Evolutionary conservation across 2,888 invertebrate species (phyloP), one percentile per base, ranked within the genome.

Genomic region (Spodoptera littoralis): DNA sequence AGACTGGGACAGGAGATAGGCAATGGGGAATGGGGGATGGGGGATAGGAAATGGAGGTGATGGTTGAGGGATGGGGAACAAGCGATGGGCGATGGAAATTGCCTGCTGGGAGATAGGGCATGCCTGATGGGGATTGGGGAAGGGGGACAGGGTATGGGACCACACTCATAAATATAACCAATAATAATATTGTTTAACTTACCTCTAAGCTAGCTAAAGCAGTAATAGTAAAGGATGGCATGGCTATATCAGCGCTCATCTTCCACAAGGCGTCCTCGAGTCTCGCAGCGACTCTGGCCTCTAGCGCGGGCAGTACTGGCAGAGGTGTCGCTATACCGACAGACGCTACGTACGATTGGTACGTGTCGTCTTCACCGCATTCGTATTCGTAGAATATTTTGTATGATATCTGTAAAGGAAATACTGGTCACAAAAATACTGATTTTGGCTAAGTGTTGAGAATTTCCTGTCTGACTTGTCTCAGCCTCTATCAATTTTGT

Each of bases 201-300:
- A 47, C 63, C 63, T 70, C 71, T 22, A 95, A 85, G 13, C 89
- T 88, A 3, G 94, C 95, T 1, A 85, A 76, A 1, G 95, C 93
- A 8, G 85, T 90, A 57, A 95, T 90, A 1, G 88, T 88, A 64
- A 93, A 95, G 0, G 92, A 88, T 0, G 95, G 95, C 92, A 94
- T 94, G 11, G 88, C 85, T 12, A 95, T 91, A 56, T 93, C 90
- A 0, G 94, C 93, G 0, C 88, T 81, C 87, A 95, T 88, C 61
- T 92, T 93, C 90, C 93, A 94, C 42, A 95, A 71, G 0, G 92
- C 84, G 67, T 91, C 94, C 45, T 95, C 94, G 0, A 94, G 68
- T 1, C 94, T 53, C 0, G 92, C 93, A 0, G 90, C 76, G 0
- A 91, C 91, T 0, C 86, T 70, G 0, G 91, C 89, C 11, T 93